phyloP scores from a whole-genome alignment of 2,113 vertebrate genomes.

The Rattus norvegicus region GRCr8 NC_086025.1:51489001-51489500 shows the following conservation, averaged over 20 bases:
- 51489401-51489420: background rate
- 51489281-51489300: background rate
- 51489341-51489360: background rate
- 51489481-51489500: background rate
- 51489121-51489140: background rate
- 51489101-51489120: background rate
- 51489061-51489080: too few relatives aligned
- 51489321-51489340: background rate
- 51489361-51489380: background rate
- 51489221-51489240: background rate
- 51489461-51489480: background rate
- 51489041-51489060: background rate
- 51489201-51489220: background rate
- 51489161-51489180: background rate
- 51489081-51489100: background rate
- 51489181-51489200: background rate
- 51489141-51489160: background rate
- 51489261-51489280: background rate
- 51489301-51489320: background rate
- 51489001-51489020: background rate
- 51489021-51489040: background rate
- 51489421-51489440: background rate
- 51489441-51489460: background rate
- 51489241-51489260: background rate
- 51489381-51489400: background rate